phyloP scores from a whole-genome alignment of 2,113 vertebrate species.

The Eleginops maclovinus region DNA sequence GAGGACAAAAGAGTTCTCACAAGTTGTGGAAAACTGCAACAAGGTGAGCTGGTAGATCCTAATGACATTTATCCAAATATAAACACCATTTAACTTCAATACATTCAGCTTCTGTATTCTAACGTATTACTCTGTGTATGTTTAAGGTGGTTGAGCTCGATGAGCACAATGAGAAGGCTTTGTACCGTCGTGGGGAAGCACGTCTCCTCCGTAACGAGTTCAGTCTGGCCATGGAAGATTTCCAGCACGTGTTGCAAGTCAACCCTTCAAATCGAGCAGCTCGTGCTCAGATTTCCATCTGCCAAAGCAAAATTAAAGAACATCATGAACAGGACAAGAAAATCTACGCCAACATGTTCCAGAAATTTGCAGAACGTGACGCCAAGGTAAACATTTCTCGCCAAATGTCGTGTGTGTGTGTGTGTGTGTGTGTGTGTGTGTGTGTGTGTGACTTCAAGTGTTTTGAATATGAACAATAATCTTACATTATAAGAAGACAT shows the following conservation, averaged over 20 bases:
- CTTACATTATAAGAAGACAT: background rate
- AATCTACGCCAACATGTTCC: constrained; percentile 97
- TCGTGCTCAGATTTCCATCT: constrained; percentile 87
- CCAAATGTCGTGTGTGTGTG: constrained; percentile 1
- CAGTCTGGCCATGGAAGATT: constrained; percentile 89
- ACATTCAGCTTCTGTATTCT: background rate
- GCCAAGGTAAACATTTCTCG: constrained; percentile 83
- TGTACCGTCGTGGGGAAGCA: constrained; percentile 93
- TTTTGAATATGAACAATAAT: background rate
- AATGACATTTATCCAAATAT: background rate
- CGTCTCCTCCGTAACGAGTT: constrained; percentile 92
- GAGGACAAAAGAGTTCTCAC: constrained; percentile 88
- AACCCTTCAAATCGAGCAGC: constrained; percentile 93
- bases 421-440: too few species aligned
- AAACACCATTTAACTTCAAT: background rate
- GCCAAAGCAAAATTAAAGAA: constrained; percentile 92
- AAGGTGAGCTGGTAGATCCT: constrained; percentile 83
- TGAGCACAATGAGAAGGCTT: constrained; percentile 91
- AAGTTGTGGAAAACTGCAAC: constrained; percentile 92
- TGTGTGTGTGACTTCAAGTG: background rate
- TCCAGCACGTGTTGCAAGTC: constrained; percentile 90
- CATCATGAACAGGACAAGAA: constrained; percentile 93
- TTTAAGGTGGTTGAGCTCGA: constrained; percentile 91
- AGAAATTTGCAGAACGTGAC: constrained; percentile 95
- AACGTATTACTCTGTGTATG: background rate